Evolutionary conservation across 1,140 invertebrate genomes (phyloP).

Genomic region (Portunus trituberculatus): DNA sequence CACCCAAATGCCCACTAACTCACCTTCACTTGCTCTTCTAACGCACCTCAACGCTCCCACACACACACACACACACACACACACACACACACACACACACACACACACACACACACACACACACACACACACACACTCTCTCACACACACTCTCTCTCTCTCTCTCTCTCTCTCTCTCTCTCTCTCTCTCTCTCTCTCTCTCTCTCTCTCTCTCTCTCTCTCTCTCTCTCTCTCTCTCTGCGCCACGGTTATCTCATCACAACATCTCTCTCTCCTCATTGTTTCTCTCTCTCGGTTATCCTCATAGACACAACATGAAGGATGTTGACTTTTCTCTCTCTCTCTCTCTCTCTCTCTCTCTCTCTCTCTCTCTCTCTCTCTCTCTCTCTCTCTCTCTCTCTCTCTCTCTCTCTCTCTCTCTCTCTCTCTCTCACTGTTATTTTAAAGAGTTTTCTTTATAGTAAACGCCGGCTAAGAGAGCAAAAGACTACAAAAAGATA

Average conservation of each 20-base stretch:
- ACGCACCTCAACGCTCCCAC: neutral
- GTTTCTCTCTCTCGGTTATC: neutral
- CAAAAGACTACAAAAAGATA: too few relatives aligned
- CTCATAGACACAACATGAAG: too few relatives aligned
- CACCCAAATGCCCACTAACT: neutral
- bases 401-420: neutral
- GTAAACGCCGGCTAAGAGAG: too few relatives aligned
- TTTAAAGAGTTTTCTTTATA: neutral
- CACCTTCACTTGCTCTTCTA: neutral
- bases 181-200: too few relatives aligned
- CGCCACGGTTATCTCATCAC: too few relatives aligned
- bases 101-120: too few relatives aligned
- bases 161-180: too few relatives aligned
- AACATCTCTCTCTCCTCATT: neutral
- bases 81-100: neutral
- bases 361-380: constrained; percentile 20
- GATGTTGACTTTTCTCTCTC: neutral
- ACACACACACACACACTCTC: too few relatives aligned
- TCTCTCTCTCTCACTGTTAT: neutral
- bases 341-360: constrained; percentile 18
- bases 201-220: too few relatives aligned
- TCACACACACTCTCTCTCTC: too few relatives aligned
- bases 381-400: constrained; percentile 20
- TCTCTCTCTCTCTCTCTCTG: too few relatives aligned
- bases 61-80: constrained; percentile 10